Evolutionary conservation across 1,140 invertebrate genomes (phyloP).

Genomic region (Ooceraea biroi): DNA sequence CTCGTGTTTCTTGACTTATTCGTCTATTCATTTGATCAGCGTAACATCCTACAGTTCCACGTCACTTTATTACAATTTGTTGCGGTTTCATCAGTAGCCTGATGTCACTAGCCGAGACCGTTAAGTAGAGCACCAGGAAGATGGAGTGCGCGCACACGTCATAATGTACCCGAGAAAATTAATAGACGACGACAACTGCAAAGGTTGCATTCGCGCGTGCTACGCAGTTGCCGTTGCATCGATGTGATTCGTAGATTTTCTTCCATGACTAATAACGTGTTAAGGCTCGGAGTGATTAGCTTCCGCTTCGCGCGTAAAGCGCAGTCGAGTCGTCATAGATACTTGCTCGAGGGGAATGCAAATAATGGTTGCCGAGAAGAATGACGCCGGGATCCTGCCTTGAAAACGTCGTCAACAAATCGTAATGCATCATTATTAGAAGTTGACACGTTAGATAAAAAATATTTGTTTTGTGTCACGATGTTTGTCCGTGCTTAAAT

Average conservation of each 20-base stretch:
- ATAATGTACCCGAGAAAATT: constrained; percentile 37
- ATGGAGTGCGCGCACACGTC: neutral
- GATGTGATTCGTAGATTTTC: neutral
- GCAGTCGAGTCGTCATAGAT: too few species aligned
- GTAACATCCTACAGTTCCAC: too few species aligned
- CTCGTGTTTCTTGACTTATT: too few species aligned
- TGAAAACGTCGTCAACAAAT: neutral
- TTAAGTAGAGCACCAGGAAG: constrained; percentile 2
- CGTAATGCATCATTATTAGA: neutral
- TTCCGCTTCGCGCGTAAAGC: neutral
- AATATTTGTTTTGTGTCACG: neutral
- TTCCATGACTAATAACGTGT: neutral
- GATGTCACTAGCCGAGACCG: neutral
- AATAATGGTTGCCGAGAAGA: neutral
- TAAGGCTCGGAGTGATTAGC: neutral
- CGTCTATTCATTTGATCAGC: too few species aligned
- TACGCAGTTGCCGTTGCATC: neutral
- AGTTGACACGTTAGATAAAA: too few species aligned
- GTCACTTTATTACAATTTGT: too few species aligned
- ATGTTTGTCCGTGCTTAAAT: neutral
- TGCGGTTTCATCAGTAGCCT: constrained; percentile 10
- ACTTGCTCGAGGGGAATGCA: neutral
- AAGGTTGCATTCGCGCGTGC: neutral
- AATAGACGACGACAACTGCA: constrained; percentile 1
- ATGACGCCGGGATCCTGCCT: too few species aligned